These are phyloP conservation scores for Zaprionus tsacasi DNA, from an alignment of 1,140 invertebrate genomes.

Conservation along the genomic window DNA sequence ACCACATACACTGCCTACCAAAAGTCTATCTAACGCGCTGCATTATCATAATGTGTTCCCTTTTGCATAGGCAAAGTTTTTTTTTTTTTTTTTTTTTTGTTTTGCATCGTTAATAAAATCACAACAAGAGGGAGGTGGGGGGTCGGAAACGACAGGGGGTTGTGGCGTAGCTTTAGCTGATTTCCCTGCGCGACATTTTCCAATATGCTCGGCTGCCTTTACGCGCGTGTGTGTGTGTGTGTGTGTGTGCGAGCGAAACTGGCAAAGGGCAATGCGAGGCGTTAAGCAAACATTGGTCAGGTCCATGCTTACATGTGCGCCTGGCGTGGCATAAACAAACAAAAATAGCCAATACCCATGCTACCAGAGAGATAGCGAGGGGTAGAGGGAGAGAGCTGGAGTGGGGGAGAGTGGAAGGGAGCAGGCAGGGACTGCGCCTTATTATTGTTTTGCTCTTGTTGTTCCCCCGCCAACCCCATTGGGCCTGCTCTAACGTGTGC, in stretches of 20 bases:
- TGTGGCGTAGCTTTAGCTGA: constrained; percentile 6
- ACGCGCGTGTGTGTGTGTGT: not conserved
- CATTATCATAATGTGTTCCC: constrained; percentile 11
- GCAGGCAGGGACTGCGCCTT: not conserved
- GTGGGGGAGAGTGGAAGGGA: too few species aligned
- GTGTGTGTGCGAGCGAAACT: not conserved
- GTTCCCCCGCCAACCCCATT: not conserved
- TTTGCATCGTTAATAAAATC: constrained; percentile 40
- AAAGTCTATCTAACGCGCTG: not conserved
- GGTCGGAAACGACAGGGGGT: not conserved
- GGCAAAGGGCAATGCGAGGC: constrained; percentile 29
- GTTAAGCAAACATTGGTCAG: constrained; percentile 48
- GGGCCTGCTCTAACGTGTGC: constrained; percentile 28
- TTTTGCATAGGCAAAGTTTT: constrained; percentile 26
- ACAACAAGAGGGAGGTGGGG: constrained; percentile 6
- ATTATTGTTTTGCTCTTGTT: constrained; percentile 26
- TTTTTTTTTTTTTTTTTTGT: constrained; percentile 11
- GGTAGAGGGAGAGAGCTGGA: not conserved
- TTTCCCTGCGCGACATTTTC: constrained; percentile 43
- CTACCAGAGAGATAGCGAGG: not conserved
- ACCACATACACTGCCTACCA: constrained; percentile 2
- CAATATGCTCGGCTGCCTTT: constrained; percentile 34
- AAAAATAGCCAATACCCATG: constrained; percentile 66
- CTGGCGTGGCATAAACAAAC: constrained; percentile 61
- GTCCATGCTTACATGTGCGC: constrained; percentile 47